phyloP scores from a whole-genome alignment of 2,797 vertebrate species.

The Ctenosaura bakeri region DNA sequence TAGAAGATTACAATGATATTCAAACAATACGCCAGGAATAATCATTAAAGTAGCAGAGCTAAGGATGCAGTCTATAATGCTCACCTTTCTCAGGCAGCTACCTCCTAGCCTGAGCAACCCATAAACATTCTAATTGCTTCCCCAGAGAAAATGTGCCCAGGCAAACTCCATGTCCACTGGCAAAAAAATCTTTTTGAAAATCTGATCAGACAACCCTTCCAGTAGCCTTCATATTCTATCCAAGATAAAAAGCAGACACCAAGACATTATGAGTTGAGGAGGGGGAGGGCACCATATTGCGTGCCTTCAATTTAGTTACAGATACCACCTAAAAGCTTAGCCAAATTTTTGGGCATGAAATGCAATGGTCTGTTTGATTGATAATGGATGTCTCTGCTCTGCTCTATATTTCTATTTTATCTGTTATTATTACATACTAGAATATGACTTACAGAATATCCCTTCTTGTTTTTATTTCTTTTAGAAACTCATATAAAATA shows the following conservation, averaged over 20 bases:
- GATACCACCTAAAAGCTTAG: not conserved
- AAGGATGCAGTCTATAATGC: not conserved
- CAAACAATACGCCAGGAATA: not conserved
- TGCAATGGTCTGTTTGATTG: not conserved
- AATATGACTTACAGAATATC: too few relatives aligned
- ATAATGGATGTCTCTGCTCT: not conserved
- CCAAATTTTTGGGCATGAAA: not conserved
- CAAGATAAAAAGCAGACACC: not conserved
- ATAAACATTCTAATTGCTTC: conserved; percentile 12
- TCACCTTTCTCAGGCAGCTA: not conserved
- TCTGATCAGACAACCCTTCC: not conserved
- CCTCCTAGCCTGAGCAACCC: not conserved
- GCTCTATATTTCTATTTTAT: not conserved
- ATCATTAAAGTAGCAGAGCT: not conserved
- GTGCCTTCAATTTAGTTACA: not conserved
- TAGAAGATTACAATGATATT: not conserved
- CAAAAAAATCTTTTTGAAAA: conserved; percentile 14
- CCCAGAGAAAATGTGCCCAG: conserved; percentile 1
- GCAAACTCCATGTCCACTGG: not conserved
- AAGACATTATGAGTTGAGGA: not conserved
- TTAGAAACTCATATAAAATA: not conserved
- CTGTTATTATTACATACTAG: not conserved
- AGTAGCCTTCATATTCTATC: not conserved
- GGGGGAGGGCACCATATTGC: too few relatives aligned
- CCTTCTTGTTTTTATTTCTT: not conserved